Conservation (phyloP, 2,888 invertebrate species). For the Eretmocerus hayati region DNA sequence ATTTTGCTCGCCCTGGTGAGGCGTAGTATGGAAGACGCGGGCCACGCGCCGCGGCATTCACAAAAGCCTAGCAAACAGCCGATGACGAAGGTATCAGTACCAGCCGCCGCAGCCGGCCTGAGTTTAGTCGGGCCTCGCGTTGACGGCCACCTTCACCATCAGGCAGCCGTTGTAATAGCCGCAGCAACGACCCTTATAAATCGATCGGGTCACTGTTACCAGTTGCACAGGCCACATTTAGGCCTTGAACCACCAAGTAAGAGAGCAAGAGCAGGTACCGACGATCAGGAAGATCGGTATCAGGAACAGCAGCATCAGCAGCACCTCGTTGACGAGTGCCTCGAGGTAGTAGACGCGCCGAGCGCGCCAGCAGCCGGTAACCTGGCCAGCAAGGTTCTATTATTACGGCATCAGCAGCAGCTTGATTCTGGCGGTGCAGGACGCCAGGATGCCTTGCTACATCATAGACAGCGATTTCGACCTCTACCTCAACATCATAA, state of each 20-base stretch:
- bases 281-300: slow-evolving; percentile 38
- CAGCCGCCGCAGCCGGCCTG: slow-evolving; percentile 22
- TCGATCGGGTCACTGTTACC: slow-evolving; percentile 49
- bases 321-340: slow-evolving; percentile 17
- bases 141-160: background rate
- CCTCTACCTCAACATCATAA: slow-evolving; percentile 37
- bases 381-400: slow-evolving; percentile 10
- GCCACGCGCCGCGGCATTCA: slow-evolving; percentile 3
- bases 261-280: slow-evolving; percentile 46
- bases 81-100: slow-evolving; percentile 56
- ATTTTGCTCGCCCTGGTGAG: no score
- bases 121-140: background rate
- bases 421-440: background rate
- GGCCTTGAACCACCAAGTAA: slow-evolving; percentile 27
- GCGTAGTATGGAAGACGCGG: slow-evolving; percentile 21
- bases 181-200: slow-evolving; percentile 28
- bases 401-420: background rate
- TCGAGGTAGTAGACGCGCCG: background rate
- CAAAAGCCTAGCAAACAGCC: slow-evolving; percentile 28
- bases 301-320: slow-evolving; percentile 27
- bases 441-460: no score
- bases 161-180: background rate
- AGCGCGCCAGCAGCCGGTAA: slow-evolving; percentile 36
- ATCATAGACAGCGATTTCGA: background rate
- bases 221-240: slow-evolving; percentile 46